Evolutionary conservation across 2,888 invertebrate species (phyloP).

Genomic region (Latrodectus elegans): DNA sequence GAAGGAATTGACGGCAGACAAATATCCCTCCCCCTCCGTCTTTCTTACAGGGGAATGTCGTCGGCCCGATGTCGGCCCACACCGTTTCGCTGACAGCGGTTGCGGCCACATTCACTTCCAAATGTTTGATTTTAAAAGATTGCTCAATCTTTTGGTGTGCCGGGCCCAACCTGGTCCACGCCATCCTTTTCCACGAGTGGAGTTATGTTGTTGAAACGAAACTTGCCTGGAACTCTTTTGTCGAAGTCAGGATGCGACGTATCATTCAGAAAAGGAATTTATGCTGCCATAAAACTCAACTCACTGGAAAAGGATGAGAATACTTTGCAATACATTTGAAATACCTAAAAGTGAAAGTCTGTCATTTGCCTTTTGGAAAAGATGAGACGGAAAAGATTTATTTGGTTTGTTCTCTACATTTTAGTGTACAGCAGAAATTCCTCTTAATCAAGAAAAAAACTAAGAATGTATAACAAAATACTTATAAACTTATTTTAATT

Average conservation of each 20-base stretch:
- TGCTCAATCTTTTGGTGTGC: constrained; percentile 29
- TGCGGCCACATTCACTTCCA: constrained; percentile 3
- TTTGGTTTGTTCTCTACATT: no score
- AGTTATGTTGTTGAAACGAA: neutral
- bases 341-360: neutral
- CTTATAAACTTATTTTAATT: no score
- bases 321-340: neutral
- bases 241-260: neutral
- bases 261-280: neutral
- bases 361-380: neutral
- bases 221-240: neutral
- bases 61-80: neutral
- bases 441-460: no score
- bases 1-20: constrained; percentile 65
- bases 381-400: no score
- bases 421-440: no score
- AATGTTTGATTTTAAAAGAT: constrained; percentile 50
- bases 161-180: constrained; percentile 4
- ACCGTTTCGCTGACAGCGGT: neutral
- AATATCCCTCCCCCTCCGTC: constrained; percentile 27
- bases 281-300: neutral
- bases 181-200: constrained; percentile 5
- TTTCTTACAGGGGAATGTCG: constrained; percentile 2
- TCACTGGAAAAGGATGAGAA: neutral
- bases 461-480: no score